These are phyloP conservation scores for Gasterosteus nipponicus DNA, from an alignment of 2,113 vertebrate genomes.

Conservation along the genomic window DNA sequence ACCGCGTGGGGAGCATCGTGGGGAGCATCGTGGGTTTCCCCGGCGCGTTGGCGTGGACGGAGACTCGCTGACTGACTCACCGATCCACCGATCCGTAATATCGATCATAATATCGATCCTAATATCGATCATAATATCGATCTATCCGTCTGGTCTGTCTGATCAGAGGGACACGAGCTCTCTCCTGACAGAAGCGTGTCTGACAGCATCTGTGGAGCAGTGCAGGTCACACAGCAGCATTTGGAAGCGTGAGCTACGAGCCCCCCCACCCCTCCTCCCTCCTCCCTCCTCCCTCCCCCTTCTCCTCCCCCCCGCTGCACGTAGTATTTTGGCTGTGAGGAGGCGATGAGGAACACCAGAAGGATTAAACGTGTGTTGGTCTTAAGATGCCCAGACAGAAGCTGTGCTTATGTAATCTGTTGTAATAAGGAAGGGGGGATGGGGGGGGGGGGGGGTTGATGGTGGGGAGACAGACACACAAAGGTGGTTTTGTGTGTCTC, in stretches of 20 bases:
- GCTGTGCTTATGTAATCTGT: conserved; percentile 60
- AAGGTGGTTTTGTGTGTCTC: conserved; percentile 38
- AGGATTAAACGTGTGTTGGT: conserved; percentile 6
- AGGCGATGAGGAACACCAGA: not conserved
- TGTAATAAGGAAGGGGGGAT: conserved; percentile 10
- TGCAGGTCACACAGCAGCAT: conserved; percentile 30
- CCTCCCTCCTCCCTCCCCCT: not conserved
- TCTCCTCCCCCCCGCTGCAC: not conserved
- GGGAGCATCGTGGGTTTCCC: conserved; percentile 17
- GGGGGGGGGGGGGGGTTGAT: not conserved
- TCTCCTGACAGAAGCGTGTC: not conserved
- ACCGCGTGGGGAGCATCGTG: conserved; percentile 5
- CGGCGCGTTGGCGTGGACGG: conserved; percentile 1
- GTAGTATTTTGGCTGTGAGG: not conserved
- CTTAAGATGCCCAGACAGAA: conserved; percentile 35
- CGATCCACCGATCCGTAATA: not conserved
- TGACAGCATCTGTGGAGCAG: conserved; percentile 9
- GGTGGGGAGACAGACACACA: conserved; percentile 17
- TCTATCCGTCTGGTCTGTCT: no score
- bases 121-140: no score
- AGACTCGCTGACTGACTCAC: not conserved
- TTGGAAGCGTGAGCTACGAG: not conserved
- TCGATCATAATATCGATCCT: no score
- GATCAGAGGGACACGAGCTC: no score
- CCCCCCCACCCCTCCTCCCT: not conserved